phyloP scores from a whole-genome alignment of 2,888 invertebrate species.

The Lymantria dispar region DNA sequence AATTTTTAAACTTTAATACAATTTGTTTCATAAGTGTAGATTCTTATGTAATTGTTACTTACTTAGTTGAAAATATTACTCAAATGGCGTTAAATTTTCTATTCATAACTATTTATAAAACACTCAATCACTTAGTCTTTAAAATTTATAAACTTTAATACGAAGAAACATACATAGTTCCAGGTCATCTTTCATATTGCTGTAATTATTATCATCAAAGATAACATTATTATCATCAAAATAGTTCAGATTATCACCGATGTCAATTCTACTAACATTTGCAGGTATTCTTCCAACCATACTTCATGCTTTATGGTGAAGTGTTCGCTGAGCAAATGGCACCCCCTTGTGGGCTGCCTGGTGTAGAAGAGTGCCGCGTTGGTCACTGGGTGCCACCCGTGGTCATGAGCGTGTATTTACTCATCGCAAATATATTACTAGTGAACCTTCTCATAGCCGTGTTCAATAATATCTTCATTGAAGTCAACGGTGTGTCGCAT shows the following conservation, averaged over 20 bases:
- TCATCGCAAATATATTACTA: constrained; percentile 97
- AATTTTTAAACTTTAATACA: no score
- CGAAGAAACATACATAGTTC: no score
- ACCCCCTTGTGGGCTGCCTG: constrained; percentile 92
- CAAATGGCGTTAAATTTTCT: no score
- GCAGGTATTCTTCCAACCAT: constrained; percentile 97
- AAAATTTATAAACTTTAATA: no score
- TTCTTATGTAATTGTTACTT: no score
- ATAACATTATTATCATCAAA: background rate
- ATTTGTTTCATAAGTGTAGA: no score
- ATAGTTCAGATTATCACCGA: constrained; percentile 4
- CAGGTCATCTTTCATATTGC: no score
- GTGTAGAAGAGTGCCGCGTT: constrained; percentile 88
- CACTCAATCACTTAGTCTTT: no score
- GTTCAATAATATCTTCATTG: constrained; percentile 98
- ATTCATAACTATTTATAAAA: no score
- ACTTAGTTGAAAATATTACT: no score
- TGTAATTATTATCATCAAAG: background rate
- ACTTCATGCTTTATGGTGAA: constrained; percentile 99
- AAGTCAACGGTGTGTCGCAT: constrained; percentile 97
- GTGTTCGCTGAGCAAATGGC: constrained; percentile 98
- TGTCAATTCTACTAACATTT: constrained; percentile 59
- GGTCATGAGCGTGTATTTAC: constrained; percentile 97
- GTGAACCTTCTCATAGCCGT: constrained; percentile 99
- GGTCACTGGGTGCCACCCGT: constrained; percentile 97